These are phyloP conservation scores for Reinhardtius hippoglossoides DNA, from an alignment of 2,113 vertebrate genomes.

Conservation along the genomic window DNA sequence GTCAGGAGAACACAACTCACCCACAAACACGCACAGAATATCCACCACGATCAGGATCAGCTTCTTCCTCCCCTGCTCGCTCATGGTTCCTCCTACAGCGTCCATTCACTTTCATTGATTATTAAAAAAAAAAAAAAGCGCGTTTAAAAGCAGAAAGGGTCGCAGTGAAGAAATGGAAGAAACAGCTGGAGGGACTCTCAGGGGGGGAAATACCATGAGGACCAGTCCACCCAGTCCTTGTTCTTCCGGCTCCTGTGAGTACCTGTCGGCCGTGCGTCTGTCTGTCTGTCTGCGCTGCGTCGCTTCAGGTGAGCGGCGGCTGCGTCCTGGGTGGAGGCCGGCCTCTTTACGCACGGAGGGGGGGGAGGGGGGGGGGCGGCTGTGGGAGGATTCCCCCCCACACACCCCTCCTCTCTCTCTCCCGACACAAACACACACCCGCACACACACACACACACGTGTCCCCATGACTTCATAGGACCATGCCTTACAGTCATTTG, in stretches of 20 bases:
- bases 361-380: neutral
- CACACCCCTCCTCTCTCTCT: too few species aligned
- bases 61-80: slow-evolving; percentile 83
- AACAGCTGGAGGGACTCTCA: neutral
- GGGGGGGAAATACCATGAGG: neutral
- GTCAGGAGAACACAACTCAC: slow-evolving; percentile 78
- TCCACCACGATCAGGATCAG: slow-evolving; percentile 86
- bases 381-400: neutral
- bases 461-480: too few species aligned
- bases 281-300: neutral
- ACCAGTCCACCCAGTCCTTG: slow-evolving; percentile 46
- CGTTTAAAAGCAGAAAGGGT: neutral
- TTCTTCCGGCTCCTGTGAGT: slow-evolving; percentile 79
- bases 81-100: slow-evolving; percentile 56
- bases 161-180: neutral
- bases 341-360: slow-evolving; percentile 41
- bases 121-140: neutral
- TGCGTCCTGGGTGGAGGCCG: neutral
- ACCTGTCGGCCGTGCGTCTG: slow-evolving; percentile 61
- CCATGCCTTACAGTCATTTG: too few species aligned
- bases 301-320: slow-evolving; percentile 50
- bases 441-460: neutral
- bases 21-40: slow-evolving; percentile 86
- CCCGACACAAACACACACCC: neutral
- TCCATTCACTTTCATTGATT: slow-evolving; percentile 31